Evolutionary conservation across 2,113 vertebrate species (phyloP), one percentile per base, ranked within the genome.

Genomic region (Jacana jacana): DNA sequence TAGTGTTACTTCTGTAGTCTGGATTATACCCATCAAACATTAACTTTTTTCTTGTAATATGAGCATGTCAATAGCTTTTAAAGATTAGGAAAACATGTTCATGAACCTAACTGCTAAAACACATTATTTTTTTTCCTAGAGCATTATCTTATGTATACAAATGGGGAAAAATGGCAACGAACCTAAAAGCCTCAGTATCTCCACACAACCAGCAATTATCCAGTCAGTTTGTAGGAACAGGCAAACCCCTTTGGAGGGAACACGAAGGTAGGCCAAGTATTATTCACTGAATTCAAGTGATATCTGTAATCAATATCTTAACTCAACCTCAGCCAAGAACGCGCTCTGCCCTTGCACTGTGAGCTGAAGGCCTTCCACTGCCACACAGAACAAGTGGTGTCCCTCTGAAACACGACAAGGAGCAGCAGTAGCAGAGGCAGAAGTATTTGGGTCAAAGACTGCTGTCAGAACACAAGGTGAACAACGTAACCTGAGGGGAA

Each of bases 301-400:
- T 30, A 52, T 2, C 48, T 92, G 44, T 63, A 86, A 80, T 46
- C 58, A 49, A 11, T 33, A 78, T 27, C 58, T 64, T 75, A 64
- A 44, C 7, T 40, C 17, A 0, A 16, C 9, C 16, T 51, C 63
- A 63, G 81, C 70, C 81, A 44, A 72, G 54, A n/a, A 69, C 71
- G 31, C 22, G 35, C 42, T 27, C 13, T 80, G 57, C 22, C 48
- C 40, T 77, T 27, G 77, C 39, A 28, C 60, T 22, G 39, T 1
- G 4, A 64, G 58, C 64, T 57, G 63, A 64, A 12, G 8, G 4
- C 25, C 42, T 80, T 73, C 60, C 30, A 22, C 51, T 4, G 0
- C 65, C 0, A 0, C 1, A 1, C 51, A 25, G 49, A 73, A 81
- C 20, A 64, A 42, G 46, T 2, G 6, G 15, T n/a, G 35, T 78